Evolutionary conservation across 2,888 invertebrate species (phyloP).

Genomic region (Brachylomia viminalis): DNA sequence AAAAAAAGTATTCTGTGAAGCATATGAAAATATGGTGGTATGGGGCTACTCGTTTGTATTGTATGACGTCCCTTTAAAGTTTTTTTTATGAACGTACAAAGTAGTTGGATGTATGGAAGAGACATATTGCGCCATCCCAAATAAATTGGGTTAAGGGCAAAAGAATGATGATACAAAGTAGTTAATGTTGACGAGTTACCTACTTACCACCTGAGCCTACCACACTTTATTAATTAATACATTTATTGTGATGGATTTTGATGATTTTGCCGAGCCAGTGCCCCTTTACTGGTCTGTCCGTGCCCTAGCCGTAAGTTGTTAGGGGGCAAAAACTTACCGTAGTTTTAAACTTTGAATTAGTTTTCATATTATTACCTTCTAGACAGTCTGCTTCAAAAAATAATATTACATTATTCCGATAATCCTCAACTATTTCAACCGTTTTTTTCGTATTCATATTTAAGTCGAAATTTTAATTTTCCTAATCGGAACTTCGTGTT

Average conservation of each 20-base stretch:
- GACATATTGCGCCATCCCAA: not conserved
- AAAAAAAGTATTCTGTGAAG: too few relatives aligned
- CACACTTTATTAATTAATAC: not conserved
- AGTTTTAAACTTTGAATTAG: constrained; percentile 2
- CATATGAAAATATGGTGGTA: not conserved
- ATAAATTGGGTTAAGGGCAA: not conserved
- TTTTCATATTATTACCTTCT: constrained; percentile 69
- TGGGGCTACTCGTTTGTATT: not conserved
- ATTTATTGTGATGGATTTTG: not conserved
- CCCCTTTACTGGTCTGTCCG: not conserved
- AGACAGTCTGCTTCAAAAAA: constrained; percentile 72
- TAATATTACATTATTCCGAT: constrained; percentile 68
- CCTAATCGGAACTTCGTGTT: constrained; percentile 43
- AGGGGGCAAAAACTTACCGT: not conserved
- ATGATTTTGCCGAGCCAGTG: not conserved
- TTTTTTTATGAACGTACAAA: constrained; percentile 5
- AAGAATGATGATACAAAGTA: not conserved
- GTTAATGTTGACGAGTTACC: not conserved
- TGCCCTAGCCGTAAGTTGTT: not conserved
- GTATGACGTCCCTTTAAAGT: too few relatives aligned
- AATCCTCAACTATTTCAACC: constrained; percentile 64
- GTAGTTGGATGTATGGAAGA: not conserved
- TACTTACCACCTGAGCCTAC: not conserved
- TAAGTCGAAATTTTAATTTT: constrained; percentile 16
- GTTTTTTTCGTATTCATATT: constrained; percentile 62